These are phyloP conservation scores for Chymomyza fuscimana DNA, from an alignment of 2,888 invertebrate genomes.

Conservation along the genomic window DNA sequence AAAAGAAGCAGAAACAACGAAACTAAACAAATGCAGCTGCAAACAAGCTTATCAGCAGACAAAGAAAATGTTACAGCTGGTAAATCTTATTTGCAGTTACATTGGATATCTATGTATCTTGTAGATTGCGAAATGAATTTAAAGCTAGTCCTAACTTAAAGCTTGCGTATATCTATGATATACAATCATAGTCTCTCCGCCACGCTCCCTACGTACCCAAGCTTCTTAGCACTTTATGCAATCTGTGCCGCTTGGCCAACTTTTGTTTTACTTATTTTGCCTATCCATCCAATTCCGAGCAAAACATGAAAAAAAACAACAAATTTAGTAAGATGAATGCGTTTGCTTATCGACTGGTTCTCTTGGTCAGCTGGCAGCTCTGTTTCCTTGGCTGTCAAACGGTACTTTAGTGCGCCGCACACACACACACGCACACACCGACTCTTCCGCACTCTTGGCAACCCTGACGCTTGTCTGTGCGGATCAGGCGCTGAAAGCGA, in stretches of 20 bases:
- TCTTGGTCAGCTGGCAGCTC: conserved; percentile 39
- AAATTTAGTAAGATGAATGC: conserved; percentile 64
- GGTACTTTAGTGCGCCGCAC: conserved; percentile 45
- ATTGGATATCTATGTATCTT: neutral
- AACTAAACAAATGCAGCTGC: conserved; percentile 23
- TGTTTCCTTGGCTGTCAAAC: conserved; percentile 63
- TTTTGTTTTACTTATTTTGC: conserved; percentile 48
- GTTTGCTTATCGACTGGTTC: conserved; percentile 67
- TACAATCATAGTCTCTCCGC: neutral
- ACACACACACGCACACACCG: conserved; percentile 16
- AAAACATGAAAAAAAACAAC: neutral
- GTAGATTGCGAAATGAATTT: neutral
- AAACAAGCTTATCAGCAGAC: conserved; percentile 1
- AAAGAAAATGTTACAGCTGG: conserved; percentile 7
- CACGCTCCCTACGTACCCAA: neutral
- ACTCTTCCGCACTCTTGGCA: conserved; percentile 9
- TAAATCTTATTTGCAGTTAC: neutral
- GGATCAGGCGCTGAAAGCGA: conserved; percentile 46
- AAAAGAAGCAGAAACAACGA: neutral
- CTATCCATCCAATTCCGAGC: conserved; percentile 14
- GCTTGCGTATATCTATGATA: neutral
- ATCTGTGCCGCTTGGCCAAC: conserved; percentile 35
- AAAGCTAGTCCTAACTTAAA: neutral
- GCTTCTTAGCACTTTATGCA: conserved; percentile 36
- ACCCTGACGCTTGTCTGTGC: conserved; percentile 15